These are phyloP conservation scores for Tarsius wallacei DNA, from an alignment of 2,797 vertebrate species.

Conservation along the genomic window DNA sequence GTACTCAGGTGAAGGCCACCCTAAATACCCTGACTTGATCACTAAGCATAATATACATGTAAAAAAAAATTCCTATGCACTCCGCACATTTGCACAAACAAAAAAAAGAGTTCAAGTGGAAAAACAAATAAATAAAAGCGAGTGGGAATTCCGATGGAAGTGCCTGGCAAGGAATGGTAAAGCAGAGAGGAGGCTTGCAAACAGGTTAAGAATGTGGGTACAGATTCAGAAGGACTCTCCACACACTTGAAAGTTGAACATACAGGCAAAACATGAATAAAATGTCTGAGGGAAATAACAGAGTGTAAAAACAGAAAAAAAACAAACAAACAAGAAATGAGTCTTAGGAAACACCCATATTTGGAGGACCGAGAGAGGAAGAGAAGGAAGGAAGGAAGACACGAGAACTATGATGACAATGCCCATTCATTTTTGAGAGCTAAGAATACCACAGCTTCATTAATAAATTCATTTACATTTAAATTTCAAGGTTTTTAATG, in stretches of 20 bases:
- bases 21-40: neutral
- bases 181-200: constrained; percentile 33
- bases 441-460: constrained; percentile 84
- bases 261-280: neutral
- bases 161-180: constrained; percentile 17
- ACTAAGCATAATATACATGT: neutral
- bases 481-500: constrained; percentile 79
- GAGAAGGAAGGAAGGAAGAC: constrained; percentile 24
- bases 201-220: neutral
- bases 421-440: constrained; percentile 76
- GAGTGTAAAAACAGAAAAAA: neutral
- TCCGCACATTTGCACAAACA: neutral
- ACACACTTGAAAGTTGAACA: constrained; percentile 48
- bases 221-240: constrained; percentile 44
- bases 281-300: constrained; percentile 50
- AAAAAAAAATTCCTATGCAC: neutral
- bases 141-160: constrained; percentile 41
- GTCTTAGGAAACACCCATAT: constrained; percentile 35
- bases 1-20: neutral
- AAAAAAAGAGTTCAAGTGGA: neutral
- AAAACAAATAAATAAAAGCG: neutral
- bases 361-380: neutral
- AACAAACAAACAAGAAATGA: neutral
- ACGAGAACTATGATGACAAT: constrained; percentile 61
- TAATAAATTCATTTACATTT: constrained; percentile 82